Evolutionary conservation across 1,140 invertebrate genomes (phyloP).

Genomic region (Drosophila nannoptera): DNA sequence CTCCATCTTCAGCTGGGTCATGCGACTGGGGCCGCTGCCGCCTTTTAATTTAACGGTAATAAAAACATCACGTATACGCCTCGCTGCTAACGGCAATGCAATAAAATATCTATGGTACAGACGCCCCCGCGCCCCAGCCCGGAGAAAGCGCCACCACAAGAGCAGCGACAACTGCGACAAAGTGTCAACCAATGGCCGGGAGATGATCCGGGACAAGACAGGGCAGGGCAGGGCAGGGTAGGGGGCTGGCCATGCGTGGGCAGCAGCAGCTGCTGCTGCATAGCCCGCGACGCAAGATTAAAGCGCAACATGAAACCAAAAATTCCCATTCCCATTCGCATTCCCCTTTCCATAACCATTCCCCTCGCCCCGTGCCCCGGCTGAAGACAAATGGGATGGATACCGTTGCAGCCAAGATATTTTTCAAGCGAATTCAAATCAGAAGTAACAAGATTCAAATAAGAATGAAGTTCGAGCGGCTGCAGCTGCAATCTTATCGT

Average conservation of each 20-base stretch:
- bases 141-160: slow-evolving; percentile 49
- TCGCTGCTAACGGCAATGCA: slow-evolving; percentile 53
- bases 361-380: slow-evolving; percentile 42
- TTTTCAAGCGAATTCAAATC: slow-evolving; percentile 47
- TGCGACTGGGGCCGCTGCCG: slow-evolving; percentile 21
- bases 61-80: slow-evolving; percentile 76
- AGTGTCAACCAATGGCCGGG: slow-evolving; percentile 23
- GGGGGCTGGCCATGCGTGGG: slow-evolving; percentile 45
- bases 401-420: slow-evolving; percentile 47
- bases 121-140: slow-evolving; percentile 5
- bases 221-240: neutral
- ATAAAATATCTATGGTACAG: slow-evolving; percentile 49
- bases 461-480: neutral
- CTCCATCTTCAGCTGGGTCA: no score
- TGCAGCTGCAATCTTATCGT: neutral
- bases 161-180: slow-evolving; percentile 10
- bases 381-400: slow-evolving; percentile 54
- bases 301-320: slow-evolving; percentile 60
- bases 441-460: neutral
- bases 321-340: slow-evolving; percentile 44
- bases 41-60: slow-evolving; percentile 70
- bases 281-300: slow-evolving; percentile 65
- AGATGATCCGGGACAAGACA: no score
- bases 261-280: slow-evolving; percentile 57
- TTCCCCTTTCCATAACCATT: slow-evolving; percentile 37